phyloP scores from a whole-genome alignment of 2,797 vertebrate genomes.

The Poliocrania exsul region DNA sequence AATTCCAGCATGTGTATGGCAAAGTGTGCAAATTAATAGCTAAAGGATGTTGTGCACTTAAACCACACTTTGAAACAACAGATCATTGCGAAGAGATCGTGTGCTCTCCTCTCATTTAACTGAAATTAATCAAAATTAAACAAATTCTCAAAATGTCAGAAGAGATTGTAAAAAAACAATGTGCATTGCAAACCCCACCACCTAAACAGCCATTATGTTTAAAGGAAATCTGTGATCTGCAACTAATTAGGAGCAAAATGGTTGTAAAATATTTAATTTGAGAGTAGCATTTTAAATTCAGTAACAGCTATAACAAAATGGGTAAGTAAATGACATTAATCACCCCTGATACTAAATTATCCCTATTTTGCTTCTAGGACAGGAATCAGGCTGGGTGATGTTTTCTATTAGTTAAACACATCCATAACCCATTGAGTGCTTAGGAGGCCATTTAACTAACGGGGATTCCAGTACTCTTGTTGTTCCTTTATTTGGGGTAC shows the following conservation, averaged over 20 bases:
- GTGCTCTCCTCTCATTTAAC: background rate
- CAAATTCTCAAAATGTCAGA: constrained; percentile 57
- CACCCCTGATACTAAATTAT: constrained; percentile 70
- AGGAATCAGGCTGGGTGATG: constrained; percentile 35
- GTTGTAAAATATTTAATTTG: constrained; percentile 74
- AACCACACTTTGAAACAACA: background rate
- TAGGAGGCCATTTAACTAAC: constrained; percentile 47
- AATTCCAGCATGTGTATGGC: background rate
- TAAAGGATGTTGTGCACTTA: background rate
- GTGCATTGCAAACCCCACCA: constrained; percentile 9
- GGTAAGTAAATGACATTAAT: constrained; percentile 68
- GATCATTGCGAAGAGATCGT: background rate
- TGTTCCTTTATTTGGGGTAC: constrained; percentile 40
- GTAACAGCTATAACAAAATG: constrained; percentile 64
- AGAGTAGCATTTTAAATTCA: constrained; percentile 65
- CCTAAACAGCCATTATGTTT: constrained; percentile 44
- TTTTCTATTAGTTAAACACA: constrained; percentile 63
- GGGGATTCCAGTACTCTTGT: background rate
- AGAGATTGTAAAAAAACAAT: constrained; percentile 16
- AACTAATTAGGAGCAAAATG: constrained; percentile 72
- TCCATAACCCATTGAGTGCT: constrained; percentile 42
- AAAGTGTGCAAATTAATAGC: constrained; percentile 1
- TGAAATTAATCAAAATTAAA: constrained; percentile 42
- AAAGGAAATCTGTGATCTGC: constrained; percentile 72
- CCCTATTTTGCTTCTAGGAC: constrained; percentile 54